Evolutionary conservation across 1,140 invertebrate species (phyloP).

Genomic region (Cylas formicarius): DNA sequence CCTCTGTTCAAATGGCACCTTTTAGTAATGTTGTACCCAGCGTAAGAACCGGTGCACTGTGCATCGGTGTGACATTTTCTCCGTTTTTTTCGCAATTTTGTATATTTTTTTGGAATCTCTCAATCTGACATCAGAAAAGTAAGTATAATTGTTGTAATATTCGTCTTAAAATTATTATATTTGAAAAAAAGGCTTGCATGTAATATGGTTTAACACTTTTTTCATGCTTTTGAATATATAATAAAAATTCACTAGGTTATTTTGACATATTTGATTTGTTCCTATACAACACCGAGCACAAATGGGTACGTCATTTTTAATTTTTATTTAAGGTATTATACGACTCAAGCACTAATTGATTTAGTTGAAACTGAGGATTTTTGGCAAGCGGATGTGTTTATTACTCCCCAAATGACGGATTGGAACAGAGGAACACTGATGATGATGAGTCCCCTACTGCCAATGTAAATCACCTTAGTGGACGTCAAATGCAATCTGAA

Average conservation of each 20-base stretch:
- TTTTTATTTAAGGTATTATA: constrained; percentile 11
- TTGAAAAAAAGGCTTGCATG: no score
- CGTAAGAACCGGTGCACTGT: no score
- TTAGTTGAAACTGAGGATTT: no score
- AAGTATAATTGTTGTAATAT: constrained; percentile 7
- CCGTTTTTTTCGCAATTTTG: no score
- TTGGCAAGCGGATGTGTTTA: constrained; percentile 10
- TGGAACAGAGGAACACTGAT: constrained; percentile 8
- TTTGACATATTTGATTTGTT: constrained; percentile 5
- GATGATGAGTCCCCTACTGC: constrained; percentile 9
- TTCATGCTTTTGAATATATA: neutral
- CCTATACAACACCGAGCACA: constrained; percentile 10
- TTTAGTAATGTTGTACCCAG: no score
- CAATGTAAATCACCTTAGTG: constrained; percentile 17
- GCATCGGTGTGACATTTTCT: no score
- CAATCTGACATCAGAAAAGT: no score
- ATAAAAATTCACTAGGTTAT: constrained; percentile 7
- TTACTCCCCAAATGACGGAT: constrained; percentile 10
- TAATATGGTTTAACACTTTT: constrained; percentile 3
- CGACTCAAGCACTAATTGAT: constrained; percentile 12
- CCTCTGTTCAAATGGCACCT: no score
- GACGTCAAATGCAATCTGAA: constrained; percentile 9
- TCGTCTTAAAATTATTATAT: constrained; percentile 4
- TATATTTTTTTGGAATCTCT: no score
- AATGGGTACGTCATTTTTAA: constrained; percentile 10